Evolutionary conservation across 2,113 vertebrate genomes (phyloP), one percentile per base, ranked within the genome.

Genomic region (Mustela nigripes): DNA sequence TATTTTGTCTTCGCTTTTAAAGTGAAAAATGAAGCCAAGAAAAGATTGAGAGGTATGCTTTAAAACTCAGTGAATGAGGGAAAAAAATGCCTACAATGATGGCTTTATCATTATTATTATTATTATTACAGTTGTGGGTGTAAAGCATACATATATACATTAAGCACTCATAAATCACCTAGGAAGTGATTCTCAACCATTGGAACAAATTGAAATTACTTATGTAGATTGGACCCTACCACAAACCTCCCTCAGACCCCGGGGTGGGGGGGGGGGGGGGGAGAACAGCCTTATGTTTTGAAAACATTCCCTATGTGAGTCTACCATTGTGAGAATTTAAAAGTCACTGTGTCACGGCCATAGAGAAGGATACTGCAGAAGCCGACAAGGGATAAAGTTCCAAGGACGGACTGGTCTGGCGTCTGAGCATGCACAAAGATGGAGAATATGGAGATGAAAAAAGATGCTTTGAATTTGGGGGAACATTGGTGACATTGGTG

Each of bases 1-100:
- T 92, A 24, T 56, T 84, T 89, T 58, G 63, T 85, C 89, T 97
- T 95, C 39, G 69, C 33, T 73, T 89, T 65, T 36, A 76, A 86
- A 87, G 26, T 83, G 42, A 28, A 69, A 94, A 84, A 90, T 39
- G 85, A 91, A 91, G 71, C 86, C 33, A 73, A 88, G 65, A 93
- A 81, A 91, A 83, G 45, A 89, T 65, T 42, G 45, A 92, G 67
- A 86, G 18, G 56, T 76, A 60, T 56, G 26, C 73, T 81, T 80
- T 92, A 60, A 93, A 89, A 95, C 26, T 53, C 14, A 36, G 48
- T 93, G n/a, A 39, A 78, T 82, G 28, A 65, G 14, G 48, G 80
- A 63, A 63, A 53, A 89, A 80, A 76, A 78, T 15, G 9, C 10
- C 69, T 63, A 85, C 69, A 16, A 48, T 63, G 7, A 74, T 84